Conservation (phyloP, 2,113 vertebrate species). For the Formicarius rufipectus region DNA sequence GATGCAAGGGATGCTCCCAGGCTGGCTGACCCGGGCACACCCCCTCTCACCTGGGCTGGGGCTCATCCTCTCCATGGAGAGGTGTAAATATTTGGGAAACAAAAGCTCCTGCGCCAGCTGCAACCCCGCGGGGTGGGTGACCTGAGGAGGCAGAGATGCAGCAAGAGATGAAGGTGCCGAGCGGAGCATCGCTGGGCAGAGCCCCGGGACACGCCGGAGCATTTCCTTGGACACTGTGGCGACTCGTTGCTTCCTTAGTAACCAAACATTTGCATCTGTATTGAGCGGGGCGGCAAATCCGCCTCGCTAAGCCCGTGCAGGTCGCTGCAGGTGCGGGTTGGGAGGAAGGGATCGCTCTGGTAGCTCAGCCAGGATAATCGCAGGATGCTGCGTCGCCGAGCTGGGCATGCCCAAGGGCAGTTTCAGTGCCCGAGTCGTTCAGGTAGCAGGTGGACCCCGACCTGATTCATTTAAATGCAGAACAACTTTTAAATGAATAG, state of each 20-base stretch:
- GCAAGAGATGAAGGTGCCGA: not conserved
- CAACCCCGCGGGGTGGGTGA: not conserved
- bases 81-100: not conserved
- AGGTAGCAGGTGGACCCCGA: not conserved
- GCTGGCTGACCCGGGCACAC: not conserved
- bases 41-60: not conserved
- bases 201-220: rapidly evolving
- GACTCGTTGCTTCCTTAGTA: not conserved
- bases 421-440: rapidly evolving
- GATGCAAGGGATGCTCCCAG: not conserved
- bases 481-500: not conserved
- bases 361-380: not conserved
- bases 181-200: not conserved
- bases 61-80: not conserved
- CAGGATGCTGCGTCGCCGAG: not conserved
- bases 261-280: conserved; percentile 23
- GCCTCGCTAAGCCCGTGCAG: not conserved
- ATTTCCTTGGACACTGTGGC: not conserved
- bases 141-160: not conserved
- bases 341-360: not conserved
- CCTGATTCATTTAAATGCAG: not conserved
- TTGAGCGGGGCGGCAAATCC: not conserved
- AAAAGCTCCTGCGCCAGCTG: not conserved
- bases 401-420: not conserved
- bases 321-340: not conserved